Percentiles rank a stretch among this genome's conserved stretches.
phyloP scores from a whole-genome alignment of 2,888 invertebrate genomes.

The Noctua janthina region DNA sequence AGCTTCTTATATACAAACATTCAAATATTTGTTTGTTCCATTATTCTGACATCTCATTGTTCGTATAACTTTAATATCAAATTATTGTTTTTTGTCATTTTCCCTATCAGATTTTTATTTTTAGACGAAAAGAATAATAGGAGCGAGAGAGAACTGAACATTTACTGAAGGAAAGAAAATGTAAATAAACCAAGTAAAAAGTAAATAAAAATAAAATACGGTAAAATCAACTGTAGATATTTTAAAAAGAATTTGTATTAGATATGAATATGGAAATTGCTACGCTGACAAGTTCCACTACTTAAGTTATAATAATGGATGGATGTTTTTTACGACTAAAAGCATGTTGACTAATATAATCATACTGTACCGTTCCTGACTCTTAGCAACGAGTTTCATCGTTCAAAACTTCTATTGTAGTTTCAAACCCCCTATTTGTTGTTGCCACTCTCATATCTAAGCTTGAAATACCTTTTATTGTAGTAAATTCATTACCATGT shows the following conservation, averaged over 20 bases:
- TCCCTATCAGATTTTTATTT: background rate
- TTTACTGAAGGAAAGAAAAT: background rate
- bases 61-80: background rate
- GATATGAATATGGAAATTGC: background rate
- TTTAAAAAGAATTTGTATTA: background rate
- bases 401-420: background rate
- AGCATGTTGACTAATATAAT: background rate
- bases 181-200: background rate
- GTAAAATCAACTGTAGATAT: background rate
- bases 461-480: slow-evolving; percentile 16
- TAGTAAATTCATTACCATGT: slow-evolving; percentile 24
- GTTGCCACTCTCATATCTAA: slow-evolving; percentile 27
- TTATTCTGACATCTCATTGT: background rate
- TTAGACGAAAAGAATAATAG: background rate
- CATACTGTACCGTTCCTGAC: background rate
- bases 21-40: slow-evolving; percentile 18
- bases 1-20: slow-evolving; percentile 32
- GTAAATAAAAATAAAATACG: too few species aligned
- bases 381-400: background rate
- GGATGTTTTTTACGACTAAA: background rate
- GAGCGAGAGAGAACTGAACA: background rate
- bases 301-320: background rate
- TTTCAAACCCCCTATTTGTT: slow-evolving; percentile 12
- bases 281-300: background rate
- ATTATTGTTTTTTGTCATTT: background rate